These are phyloP conservation scores for Narcine bancroftii DNA, from an alignment of 2,113 vertebrate species.

Conservation along the genomic window DNA sequence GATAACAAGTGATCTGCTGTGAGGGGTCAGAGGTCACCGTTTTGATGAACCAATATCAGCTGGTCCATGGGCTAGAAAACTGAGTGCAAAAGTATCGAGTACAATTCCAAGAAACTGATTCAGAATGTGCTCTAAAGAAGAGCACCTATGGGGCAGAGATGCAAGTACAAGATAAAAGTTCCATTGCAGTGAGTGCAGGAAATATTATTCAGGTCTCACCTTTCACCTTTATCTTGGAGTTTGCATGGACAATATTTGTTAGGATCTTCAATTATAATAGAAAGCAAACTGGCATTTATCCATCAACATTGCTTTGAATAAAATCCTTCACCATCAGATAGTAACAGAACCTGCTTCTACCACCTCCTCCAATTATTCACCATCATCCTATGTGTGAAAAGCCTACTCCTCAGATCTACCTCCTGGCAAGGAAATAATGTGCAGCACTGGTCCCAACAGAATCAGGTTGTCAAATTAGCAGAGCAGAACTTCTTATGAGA, in stretches of 20 bases:
- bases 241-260: neutral
- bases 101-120: neutral
- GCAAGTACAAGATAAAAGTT: no score
- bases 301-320: neutral
- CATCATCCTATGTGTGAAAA: no score
- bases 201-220: neutral
- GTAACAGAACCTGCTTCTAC: no score
- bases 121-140: no score
- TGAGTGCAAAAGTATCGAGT: neutral
- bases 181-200: no score
- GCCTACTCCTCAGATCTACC: no score
- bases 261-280: neutral
- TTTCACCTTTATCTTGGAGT: neutral
- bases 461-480: no score
- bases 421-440: no score
- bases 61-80: neutral
- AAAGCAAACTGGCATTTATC: neutral
- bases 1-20: neutral
- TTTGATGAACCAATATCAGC: neutral
- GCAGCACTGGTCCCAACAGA: no score
- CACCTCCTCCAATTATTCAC: no score
- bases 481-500: no score
- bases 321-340: neutral
- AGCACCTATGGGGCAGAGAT: no score
- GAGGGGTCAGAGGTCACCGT: neutral